Percentiles rank a stretch among this genome's conserved stretches.
These are phyloP conservation scores for Papilio polytes DNA, from an alignment of 1,140 invertebrate genomes.

Conservation along the genomic window DNA sequence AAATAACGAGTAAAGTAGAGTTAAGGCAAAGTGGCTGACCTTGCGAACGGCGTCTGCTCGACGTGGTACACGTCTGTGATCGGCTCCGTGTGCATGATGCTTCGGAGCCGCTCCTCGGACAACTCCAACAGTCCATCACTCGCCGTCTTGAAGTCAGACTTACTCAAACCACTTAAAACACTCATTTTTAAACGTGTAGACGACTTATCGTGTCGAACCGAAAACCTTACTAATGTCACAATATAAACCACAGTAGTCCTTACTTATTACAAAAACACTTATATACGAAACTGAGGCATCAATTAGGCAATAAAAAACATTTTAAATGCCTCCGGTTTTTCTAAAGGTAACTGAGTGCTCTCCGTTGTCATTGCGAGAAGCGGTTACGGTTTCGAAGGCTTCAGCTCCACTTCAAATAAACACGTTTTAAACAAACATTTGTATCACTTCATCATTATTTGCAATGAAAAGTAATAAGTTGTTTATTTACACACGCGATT, in stretches of 20 bases:
- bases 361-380: constrained; percentile 83
- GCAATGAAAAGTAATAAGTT: constrained; percentile 78
- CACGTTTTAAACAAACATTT: constrained; percentile 79
- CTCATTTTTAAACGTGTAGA: constrained; percentile 82
- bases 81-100: constrained; percentile 85
- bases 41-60: constrained; percentile 89
- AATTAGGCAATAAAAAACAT: constrained; percentile 81
- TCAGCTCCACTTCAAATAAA: constrained; percentile 67
- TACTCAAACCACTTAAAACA: constrained; percentile 80
- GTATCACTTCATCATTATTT: constrained; percentile 77
- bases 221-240: constrained; percentile 72
- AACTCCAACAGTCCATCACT: constrained; percentile 87
- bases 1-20: constrained; percentile 37
- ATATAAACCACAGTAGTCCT: constrained; percentile 78
- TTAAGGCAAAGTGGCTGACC: constrained; percentile 72
- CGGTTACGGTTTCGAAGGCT: constrained; percentile 73
- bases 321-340: constrained; percentile 82
- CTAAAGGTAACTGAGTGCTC: constrained; percentile 81
- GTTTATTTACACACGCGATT: constrained; percentile 82
- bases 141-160: constrained; percentile 81
- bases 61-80: constrained; percentile 88
- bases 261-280: constrained; percentile 79
- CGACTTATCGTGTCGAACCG: constrained; percentile 73
- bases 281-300: constrained; percentile 67
- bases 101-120: constrained; percentile 84